Evolutionary conservation across 2,888 invertebrate genomes (phyloP), one percentile per base, ranked within the genome.

Genomic region (Drosophila neoperkinsi): DNA sequence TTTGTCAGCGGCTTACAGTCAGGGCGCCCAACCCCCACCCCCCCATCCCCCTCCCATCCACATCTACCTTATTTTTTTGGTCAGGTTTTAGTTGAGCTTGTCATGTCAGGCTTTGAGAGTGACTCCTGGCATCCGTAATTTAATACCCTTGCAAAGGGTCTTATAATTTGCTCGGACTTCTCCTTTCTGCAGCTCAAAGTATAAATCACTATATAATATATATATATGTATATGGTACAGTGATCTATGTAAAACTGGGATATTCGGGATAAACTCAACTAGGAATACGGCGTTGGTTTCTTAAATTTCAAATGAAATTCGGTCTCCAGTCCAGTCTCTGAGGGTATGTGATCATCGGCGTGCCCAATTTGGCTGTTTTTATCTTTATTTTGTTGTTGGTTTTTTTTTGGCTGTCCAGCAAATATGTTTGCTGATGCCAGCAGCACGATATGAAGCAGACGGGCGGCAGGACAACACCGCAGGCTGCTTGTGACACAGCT

Each of bases 1-100:
- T 90, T 88, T 85, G 90, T 85, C 90, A 84, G 78, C 89, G 84
- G 88, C 85, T 86, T 90, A 90, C 62, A 74, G 67, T 49, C 53
- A 69, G 33, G 51, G n/a, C 31, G 4, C 11, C 46, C 25, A 6
- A 1, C 0, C n/a, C 18, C 5, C 16, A 21, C 36, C 10, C 18
- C 21, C 1, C 10, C 21, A 3, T 7, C 1, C 1, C 10, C 21
- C 2, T 7, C 1, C 4, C 13, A 6, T 4, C 0, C 31, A 6
- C 6, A 6, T 2, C 11, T 2, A 18, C 18, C 13, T 28, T 30
- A 18, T 57, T 52, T 31, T 33, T 33, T 58, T 6, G 61, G 38
- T 43, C 50, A 60, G 36, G 46, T 77, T 77, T 66, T 66, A 55
- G 74, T 67, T 60, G 52, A 63, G 69, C 79, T 74, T 76, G 79